A percentile compares a stretch with the other conserved stretches of the same genome.
Conservation (phyloP, 1,140 invertebrate genomes). For the Brachionus manjavacas region DNA sequence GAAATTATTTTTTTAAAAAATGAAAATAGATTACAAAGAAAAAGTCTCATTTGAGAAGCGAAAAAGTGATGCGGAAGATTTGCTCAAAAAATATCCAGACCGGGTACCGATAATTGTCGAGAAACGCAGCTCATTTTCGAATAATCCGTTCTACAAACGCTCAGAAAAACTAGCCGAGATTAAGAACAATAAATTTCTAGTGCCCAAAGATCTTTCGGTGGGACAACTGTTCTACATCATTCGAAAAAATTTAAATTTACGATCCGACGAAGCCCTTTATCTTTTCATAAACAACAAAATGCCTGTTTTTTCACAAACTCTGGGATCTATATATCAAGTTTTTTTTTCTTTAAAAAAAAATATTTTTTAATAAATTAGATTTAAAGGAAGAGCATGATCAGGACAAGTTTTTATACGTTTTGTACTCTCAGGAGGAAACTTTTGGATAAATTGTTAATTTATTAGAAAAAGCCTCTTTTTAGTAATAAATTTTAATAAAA, state of each 20-base stretch:
- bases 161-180: background rate
- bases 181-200: background rate
- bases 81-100: background rate
- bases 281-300: slow-evolving; percentile 21
- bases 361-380: too few relatives aligned
- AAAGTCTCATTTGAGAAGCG: background rate
- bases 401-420: background rate
- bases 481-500: too few relatives aligned
- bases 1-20: background rate
- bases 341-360: too few relatives aligned
- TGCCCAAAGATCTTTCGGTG: background rate
- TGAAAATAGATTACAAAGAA: slow-evolving; percentile 8
- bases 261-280: background rate
- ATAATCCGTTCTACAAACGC: background rate
- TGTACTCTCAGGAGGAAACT: background rate
- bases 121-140: background rate
- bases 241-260: background rate
- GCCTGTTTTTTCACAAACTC: background rate
- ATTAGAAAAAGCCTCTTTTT: too few relatives aligned
- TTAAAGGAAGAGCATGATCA: slow-evolving; percentile 13
- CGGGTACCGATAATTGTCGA: slow-evolving; percentile 2
- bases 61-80: background rate
- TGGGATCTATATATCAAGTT: background rate
- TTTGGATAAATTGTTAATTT: background rate
- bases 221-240: background rate